Conservation (phyloP, 1,140 invertebrate genomes). For the Pectinophora gossypiella region DNA sequence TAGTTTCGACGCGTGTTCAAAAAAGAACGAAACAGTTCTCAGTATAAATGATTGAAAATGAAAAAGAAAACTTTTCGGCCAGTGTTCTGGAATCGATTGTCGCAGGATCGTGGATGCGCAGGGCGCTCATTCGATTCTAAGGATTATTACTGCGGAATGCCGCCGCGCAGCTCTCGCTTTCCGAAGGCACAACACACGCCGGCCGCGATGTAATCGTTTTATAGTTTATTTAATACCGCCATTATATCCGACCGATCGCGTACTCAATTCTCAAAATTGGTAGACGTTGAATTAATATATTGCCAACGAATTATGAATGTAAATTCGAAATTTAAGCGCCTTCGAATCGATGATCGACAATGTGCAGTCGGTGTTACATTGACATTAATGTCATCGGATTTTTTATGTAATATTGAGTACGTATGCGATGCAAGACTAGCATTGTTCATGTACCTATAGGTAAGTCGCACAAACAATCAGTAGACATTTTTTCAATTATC, state of each 20-base stretch:
- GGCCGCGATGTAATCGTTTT: slow-evolving; percentile 32
- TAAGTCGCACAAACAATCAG: too few species aligned
- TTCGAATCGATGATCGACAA: too few species aligned
- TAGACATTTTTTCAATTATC: slow-evolving; percentile 27
- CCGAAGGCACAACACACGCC: slow-evolving; percentile 23
- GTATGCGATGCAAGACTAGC: too few species aligned
- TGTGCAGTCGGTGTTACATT: too few species aligned
- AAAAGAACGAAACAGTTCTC: background rate
- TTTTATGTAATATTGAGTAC: too few species aligned
- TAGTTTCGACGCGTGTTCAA: background rate
- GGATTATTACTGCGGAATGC: slow-evolving; percentile 67
- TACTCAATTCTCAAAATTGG: slow-evolving; percentile 1
- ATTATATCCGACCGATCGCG: slow-evolving; percentile 20
- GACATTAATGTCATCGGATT: too few species aligned
- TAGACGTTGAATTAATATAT: slow-evolving; percentile 1
- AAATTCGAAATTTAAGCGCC: too few species aligned
- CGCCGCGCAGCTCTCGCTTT: slow-evolving; percentile 56
- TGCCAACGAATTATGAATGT: slow-evolving; percentile 9
- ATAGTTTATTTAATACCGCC: slow-evolving; percentile 45
- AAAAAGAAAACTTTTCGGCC: background rate
- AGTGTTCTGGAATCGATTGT: slow-evolving; percentile 24
- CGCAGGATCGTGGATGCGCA: slow-evolving; percentile 42
- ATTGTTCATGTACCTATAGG: too few species aligned
- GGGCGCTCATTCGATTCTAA: slow-evolving; percentile 37
- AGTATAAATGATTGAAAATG: background rate